Evolutionary conservation across 1,140 invertebrate genomes (phyloP), one percentile per base, ranked within the genome.

Genomic region (Chelonus insularis): DNA sequence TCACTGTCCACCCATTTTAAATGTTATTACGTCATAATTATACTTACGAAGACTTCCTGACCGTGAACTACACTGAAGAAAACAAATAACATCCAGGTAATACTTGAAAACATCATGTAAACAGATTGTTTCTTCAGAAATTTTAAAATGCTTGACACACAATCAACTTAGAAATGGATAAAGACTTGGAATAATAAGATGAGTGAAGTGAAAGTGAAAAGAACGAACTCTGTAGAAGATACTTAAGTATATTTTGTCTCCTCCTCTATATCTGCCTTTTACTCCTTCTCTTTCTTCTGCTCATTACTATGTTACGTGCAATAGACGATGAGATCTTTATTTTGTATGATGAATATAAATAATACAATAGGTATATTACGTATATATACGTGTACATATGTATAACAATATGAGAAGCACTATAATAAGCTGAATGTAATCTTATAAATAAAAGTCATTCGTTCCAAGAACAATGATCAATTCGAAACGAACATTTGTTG

Each of bases 191-290:
- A 47, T 50, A 21, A 41, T 47, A 43, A 59, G 61, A 66, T 65
- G 45, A 51, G 54, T 43, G 34, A 62, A 68, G 66, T 68, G 66
- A 68, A 68, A 68, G 66, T 66, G 63, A 66, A n/a, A n/a, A n/a
- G n/a, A n/a, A n/a, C n/a, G n/a, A n/a, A n/a, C 8, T 8, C 14
- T 41, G 54, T 60, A 68, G 60, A 60, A 16, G 39, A 68, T 63
- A 25, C 57, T 12, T 9, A 20, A 36, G n/a, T 36, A 14, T 34
- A 14, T 29, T 8, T 58, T 39, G 16, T 20, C 11, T 2, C 32
- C 32, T 21, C 18, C 43, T 48, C 43, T 37, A 37, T 29, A 18
- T n/a, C 32, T 18, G 18, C 43, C 5, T 36, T 45, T 58, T 34
- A n/a, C 39, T 43, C 29, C 43, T 16, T 21, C 2, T 5, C 20